A percentile compares a stretch with the other conserved stretches of the same genome.
Conservation (phyloP, 2,797 vertebrate species). For the Chelidonichthys spinosus region DNA sequence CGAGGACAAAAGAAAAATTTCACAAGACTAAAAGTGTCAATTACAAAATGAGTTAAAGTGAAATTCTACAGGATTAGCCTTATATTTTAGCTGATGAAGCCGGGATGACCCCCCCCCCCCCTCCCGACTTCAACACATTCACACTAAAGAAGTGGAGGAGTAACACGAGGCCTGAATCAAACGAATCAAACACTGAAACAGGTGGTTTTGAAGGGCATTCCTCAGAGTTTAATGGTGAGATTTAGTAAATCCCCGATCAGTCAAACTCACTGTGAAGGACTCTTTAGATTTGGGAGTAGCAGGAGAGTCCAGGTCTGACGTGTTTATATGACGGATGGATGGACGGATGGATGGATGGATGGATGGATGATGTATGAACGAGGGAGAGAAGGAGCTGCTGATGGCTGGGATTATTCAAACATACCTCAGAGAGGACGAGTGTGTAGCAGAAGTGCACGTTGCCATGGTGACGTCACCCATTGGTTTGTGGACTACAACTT, state of each 20-base stretch:
- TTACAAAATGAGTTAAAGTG: constrained; percentile 13
- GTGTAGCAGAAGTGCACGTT: no score
- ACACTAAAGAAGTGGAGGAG: constrained; percentile 44
- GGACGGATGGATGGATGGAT: background rate
- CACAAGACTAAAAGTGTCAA: constrained; percentile 23
- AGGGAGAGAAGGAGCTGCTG: constrained; percentile 18
- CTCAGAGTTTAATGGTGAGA: background rate
- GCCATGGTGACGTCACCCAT: no score
- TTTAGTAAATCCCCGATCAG: background rate
- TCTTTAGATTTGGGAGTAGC: background rate
- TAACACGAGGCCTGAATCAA: constrained; percentile 38
- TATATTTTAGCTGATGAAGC: constrained; percentile 17
- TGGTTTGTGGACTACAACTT: no score
- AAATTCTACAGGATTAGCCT: constrained; percentile 20
- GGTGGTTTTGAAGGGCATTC: background rate
- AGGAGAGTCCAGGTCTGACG: constrained; percentile 1
- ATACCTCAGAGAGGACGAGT: no score
- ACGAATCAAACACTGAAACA: constrained; percentile 20
- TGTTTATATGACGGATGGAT: constrained; percentile 22
- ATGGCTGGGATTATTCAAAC: no score
- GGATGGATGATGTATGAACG: background rate
- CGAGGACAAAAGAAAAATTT: constrained; percentile 3
- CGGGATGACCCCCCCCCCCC: constrained; percentile 31
- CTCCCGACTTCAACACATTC: constrained; percentile 46
- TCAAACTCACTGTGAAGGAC: no score